A percentile compares a stretch with the other conserved stretches of the same genome.
These are phyloP conservation scores for Hydrolagus colliei DNA, from an alignment of 2,797 vertebrate genomes.

Conservation along the genomic window DNA sequence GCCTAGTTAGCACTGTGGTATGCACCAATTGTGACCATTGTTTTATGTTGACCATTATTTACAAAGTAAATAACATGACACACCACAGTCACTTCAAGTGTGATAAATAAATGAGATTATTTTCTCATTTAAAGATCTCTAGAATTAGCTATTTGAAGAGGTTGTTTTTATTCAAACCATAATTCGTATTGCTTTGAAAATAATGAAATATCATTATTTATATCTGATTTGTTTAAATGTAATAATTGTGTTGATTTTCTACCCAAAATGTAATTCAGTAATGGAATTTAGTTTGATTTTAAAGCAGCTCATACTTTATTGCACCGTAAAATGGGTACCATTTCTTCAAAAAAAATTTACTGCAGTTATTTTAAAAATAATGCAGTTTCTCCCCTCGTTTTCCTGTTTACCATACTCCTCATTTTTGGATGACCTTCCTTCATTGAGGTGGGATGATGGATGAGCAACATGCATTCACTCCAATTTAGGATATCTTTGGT, in stretches of 20 bases:
- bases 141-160: background rate
- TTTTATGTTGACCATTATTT: background rate
- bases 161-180: background rate
- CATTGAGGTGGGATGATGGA: background rate
- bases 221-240: background rate
- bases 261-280: too few species aligned
- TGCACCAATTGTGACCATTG: background rate
- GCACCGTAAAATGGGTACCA: too few species aligned
- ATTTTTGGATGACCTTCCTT: background rate
- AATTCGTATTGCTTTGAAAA: background rate
- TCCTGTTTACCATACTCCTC: background rate
- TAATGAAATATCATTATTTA: background rate
- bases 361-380: background rate
- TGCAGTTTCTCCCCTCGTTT: background rate
- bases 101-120: background rate
- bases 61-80: constrained; percentile 88
- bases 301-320: too few species aligned
- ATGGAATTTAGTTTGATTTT: too few species aligned
- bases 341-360: too few species aligned
- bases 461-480: background rate
- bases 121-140: background rate
- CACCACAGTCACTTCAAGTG: constrained; percentile 47
- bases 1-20: background rate
- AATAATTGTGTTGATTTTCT: background rate
- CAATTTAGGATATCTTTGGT: background rate